These are phyloP conservation scores for Tineola bisselliella DNA, from an alignment of 2,888 invertebrate species.

Conservation along the genomic window DNA sequence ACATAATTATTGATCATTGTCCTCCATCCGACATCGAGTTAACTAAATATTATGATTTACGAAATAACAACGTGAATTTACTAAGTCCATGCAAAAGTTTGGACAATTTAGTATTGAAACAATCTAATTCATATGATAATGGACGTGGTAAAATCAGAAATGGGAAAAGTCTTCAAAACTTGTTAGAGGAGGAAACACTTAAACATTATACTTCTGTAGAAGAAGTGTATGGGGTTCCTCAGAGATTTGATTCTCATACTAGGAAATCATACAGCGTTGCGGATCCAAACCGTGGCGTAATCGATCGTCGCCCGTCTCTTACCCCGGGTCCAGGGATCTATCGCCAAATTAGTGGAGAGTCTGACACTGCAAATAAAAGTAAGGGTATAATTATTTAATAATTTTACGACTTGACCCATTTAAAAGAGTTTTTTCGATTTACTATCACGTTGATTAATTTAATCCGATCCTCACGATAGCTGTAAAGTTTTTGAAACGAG, in stretches of 20 bases:
- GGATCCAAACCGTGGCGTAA: slow-evolving; percentile 38
- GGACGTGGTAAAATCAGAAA: slow-evolving; percentile 32
- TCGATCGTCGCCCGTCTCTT: slow-evolving; percentile 34
- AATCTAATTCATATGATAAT: slow-evolving; percentile 27
- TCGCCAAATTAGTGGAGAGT: slow-evolving; percentile 46
- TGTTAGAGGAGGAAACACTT: slow-evolving; percentile 42
- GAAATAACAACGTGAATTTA: slow-evolving; percentile 47
- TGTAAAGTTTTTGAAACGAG: no score
- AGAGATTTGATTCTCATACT: slow-evolving; percentile 35
- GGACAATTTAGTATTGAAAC: slow-evolving; percentile 51
- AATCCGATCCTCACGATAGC: no score
- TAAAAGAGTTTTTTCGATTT: no score
- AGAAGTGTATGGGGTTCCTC: slow-evolving; percentile 25
- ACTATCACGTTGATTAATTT: no score
- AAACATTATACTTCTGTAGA: slow-evolving; percentile 49
- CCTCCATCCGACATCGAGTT: slow-evolving; percentile 49
- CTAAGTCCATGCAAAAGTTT: slow-evolving; percentile 56
- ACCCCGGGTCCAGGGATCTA: slow-evolving; percentile 53
- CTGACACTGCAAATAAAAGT: neutral
- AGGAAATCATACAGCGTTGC: slow-evolving; percentile 51
- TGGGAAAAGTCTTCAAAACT: slow-evolving; percentile 52
- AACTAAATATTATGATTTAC: slow-evolving; percentile 44
- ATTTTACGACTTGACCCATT: no score
- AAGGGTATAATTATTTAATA: neutral
- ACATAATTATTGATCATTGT: slow-evolving; percentile 47